Conservation (phyloP, 2,888 invertebrate genomes). For the Mylabris sibirica region DNA sequence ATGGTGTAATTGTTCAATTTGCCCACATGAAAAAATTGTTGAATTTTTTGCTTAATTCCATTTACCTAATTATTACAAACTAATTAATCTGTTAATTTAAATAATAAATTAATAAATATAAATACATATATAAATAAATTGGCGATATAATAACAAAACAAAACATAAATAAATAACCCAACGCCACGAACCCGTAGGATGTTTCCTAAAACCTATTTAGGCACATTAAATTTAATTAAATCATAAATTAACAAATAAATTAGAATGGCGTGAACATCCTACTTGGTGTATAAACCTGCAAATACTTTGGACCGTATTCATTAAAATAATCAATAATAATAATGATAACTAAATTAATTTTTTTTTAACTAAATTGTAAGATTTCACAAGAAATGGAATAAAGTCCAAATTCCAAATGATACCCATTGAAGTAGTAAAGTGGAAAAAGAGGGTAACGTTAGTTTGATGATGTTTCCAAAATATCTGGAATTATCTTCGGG, state of each 20-base stretch:
- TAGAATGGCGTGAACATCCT: conserved; percentile 11
- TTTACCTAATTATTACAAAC: neutral
- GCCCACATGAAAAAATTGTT: conserved; percentile 16
- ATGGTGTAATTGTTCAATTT: conserved; percentile 34
- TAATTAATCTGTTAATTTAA: neutral
- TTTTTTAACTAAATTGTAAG: neutral
- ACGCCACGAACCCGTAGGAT: conserved; percentile 12
- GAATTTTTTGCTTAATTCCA: conserved; percentile 15
- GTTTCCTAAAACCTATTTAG: conserved; percentile 11
- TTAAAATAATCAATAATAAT: conserved; percentile 27
- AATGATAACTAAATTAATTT: conserved; percentile 21
- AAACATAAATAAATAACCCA: neutral
- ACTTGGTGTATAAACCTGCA: conserved; percentile 9
- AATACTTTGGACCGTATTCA: conserved; percentile 11
- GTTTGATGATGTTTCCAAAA: no score
- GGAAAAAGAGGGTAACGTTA: neutral
- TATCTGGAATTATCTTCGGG: no score
- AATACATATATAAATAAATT: neutral
- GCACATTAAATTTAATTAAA: neutral
- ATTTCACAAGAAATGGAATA: neutral
- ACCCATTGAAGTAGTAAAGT: neutral
- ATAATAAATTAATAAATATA: neutral
- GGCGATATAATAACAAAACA: neutral
- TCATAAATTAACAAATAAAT: neutral
- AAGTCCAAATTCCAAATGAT: conserved; percentile 4